These are phyloP conservation scores for Drosophila arawakana DNA, from an alignment of 1,140 invertebrate genomes.

Conservation along the genomic window DNA sequence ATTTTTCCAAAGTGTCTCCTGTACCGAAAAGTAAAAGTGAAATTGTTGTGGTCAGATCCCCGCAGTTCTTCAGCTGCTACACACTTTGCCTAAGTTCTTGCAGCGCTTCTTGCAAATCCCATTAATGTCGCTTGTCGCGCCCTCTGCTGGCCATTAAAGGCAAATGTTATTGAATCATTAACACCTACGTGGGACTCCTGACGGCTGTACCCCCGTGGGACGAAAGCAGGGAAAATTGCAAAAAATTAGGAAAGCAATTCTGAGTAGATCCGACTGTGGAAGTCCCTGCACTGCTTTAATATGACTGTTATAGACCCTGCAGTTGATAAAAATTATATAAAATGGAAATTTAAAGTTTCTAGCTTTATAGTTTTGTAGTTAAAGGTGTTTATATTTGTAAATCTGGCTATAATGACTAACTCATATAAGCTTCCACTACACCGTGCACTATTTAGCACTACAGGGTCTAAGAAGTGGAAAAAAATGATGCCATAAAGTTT, in stretches of 20 bases:
- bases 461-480: conserved; percentile 4
- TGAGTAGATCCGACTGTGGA: no score
- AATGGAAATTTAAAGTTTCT: no score
- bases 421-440: no score
- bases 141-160: conserved; percentile 64
- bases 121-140: conserved; percentile 72
- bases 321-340: no score
- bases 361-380: no score
- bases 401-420: no score
- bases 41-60: conserved; percentile 38
- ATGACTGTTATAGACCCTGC: no score
- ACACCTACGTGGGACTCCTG: conserved; percentile 53
- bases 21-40: conserved; percentile 51
- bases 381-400: no score
- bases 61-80: not conserved
- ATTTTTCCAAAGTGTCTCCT: not conserved
- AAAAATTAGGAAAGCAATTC: not conserved
- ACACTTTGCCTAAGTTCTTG: not conserved
- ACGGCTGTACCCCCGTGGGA: no score
- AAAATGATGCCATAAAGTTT: conserved; percentile 79
- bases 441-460: no score
- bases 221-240: not conserved
- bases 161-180: conserved; percentile 83
- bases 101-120: conserved; percentile 43
- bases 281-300: no score